Evolutionary conservation across 2,797 vertebrate genomes (phyloP).

Genomic region (Heteromormyrus szaboi): DNA sequence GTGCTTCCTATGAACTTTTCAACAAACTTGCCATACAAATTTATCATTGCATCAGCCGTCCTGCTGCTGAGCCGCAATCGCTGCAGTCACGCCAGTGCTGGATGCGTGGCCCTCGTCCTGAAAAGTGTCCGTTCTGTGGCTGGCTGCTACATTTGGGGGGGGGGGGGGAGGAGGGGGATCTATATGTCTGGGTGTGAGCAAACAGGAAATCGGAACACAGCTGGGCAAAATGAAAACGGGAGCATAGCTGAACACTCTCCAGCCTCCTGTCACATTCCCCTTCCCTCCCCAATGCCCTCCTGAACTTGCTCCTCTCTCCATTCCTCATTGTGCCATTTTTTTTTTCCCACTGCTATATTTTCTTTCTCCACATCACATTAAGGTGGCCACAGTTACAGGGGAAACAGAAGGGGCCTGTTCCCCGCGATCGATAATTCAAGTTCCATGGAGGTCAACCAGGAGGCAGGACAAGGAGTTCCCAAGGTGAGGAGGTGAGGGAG

Average conservation of each 20-base stretch:
- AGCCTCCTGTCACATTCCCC: background rate
- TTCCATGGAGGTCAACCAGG: slow-evolving; percentile 58
- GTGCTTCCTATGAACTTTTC: background rate
- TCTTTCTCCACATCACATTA: slow-evolving; percentile 33
- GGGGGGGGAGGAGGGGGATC: background rate
- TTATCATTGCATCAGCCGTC: background rate
- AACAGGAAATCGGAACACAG: background rate
- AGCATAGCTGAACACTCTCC: background rate
- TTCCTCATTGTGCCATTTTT: background rate
- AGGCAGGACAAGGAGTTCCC: slow-evolving; percentile 42
- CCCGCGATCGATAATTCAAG: slow-evolving; percentile 58
- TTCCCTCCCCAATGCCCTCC: background rate
- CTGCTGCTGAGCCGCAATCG: background rate
- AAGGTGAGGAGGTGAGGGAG: slow-evolving; percentile 42
- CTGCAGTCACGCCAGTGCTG: background rate
- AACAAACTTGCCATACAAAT: background rate
- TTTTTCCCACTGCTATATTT: background rate
- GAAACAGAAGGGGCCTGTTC: slow-evolving; percentile 44
- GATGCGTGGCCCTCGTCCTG: background rate
- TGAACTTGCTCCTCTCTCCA: background rate
- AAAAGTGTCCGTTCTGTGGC: background rate
- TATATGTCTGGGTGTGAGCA: background rate
- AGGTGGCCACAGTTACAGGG: slow-evolving; percentile 52
- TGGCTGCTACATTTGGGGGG: background rate
- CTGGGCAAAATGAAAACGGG: background rate